Conservation (phyloP, 92 coral and sea anemone species). For the Actinostola sp. region DNA sequence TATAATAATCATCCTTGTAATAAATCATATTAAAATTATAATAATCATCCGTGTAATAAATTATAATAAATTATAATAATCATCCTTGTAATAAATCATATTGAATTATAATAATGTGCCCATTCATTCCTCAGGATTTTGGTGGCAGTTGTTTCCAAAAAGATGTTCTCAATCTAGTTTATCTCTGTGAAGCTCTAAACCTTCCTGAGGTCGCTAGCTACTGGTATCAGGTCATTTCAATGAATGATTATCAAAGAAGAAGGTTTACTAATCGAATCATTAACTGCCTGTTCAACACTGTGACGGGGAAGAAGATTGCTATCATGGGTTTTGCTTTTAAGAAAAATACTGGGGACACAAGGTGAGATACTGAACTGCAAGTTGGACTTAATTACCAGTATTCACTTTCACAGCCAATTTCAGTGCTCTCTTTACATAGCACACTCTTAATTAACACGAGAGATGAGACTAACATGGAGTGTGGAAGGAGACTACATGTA, state of each 20-base stretch:
- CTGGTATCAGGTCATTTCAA: conserved; percentile 95
- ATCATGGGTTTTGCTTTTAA: conserved; percentile 96
- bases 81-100: too few relatives aligned
- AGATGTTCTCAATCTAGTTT: conserved; percentile 93
- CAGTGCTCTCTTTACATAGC: too few relatives aligned
- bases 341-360: conserved; percentile 98
- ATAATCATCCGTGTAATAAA: too few relatives aligned
- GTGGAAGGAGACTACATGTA: too few relatives aligned
- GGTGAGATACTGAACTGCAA: conserved; percentile 47
- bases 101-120: too few relatives aligned
- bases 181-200: conserved; percentile 92
- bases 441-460: too few relatives aligned
- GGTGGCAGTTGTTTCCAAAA: conserved; percentile 99
- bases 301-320: conserved; percentile 93
- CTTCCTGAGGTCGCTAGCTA: conserved; percentile 96
- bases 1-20: too few relatives aligned
- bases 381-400: too few relatives aligned
- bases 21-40: too few relatives aligned
- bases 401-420: too few relatives aligned
- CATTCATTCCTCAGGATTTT: conserved; percentile 62
- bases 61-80: too few relatives aligned
- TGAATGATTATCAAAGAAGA: conserved; percentile 94
- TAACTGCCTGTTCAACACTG: conserved; percentile 93
- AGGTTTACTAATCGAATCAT: conserved; percentile 93
- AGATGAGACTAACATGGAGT: too few relatives aligned